A percentile compares a stretch with the other conserved stretches of the same genome.
These are phyloP conservation scores for Melanaphis sacchari DNA, from an alignment of 1,140 invertebrate genomes.

Conservation along the genomic window DNA sequence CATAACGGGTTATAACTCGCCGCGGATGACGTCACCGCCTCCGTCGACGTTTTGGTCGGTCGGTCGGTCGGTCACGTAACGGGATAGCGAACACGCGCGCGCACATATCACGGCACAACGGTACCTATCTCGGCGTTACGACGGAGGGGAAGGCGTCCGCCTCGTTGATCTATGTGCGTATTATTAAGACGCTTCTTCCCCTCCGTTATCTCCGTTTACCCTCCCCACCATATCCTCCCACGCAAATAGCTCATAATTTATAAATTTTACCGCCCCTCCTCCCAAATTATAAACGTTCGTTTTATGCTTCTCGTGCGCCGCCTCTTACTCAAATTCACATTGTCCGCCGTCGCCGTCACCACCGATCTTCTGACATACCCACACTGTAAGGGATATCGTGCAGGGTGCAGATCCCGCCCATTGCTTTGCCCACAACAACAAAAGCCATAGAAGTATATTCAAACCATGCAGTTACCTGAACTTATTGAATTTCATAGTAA, in stretches of 20 bases:
- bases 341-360: too few species aligned
- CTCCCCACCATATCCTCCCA: too few species aligned
- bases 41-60: constrained; percentile 2
- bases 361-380: neutral
- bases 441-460: neutral
- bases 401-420: neutral
- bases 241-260: neutral
- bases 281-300: neutral
- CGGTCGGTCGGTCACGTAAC: constrained; percentile 57
- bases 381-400: neutral
- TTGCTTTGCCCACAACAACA: neutral
- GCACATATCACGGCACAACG: neutral
- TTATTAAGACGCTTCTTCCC: neutral
- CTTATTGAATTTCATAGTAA: neutral
- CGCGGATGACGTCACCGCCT: neutral
- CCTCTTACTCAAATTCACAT: neutral
- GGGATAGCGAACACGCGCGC: constrained; percentile 35
- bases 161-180: neutral
- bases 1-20: constrained; percentile 25
- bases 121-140: neutral
- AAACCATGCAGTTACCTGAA: neutral
- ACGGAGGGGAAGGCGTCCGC: neutral
- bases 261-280: neutral
- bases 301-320: neutral
- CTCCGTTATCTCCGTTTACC: too few species aligned